Evolutionary conservation across 2,888 invertebrate species (phyloP).

Genomic region (Dolichomitus sp.): DNA sequence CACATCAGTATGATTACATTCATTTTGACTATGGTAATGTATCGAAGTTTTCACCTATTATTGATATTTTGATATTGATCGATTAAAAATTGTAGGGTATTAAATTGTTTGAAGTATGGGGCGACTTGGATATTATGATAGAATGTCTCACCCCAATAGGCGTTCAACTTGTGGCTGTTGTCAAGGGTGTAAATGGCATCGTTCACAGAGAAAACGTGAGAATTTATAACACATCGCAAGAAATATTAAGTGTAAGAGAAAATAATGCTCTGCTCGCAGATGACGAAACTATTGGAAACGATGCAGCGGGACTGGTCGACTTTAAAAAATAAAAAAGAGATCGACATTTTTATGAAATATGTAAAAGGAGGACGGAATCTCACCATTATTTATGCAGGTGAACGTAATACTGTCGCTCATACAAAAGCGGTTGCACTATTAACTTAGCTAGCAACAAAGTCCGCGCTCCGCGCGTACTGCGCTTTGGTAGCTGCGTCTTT

Average conservation of each 20-base stretch:
- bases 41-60: neutral
- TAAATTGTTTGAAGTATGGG: neutral
- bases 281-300: neutral
- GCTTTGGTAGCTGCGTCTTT: too few relatives aligned
- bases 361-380: neutral
- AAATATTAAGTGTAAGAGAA: neutral
- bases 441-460: too few relatives aligned
- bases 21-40: neutral
- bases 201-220: neutral
- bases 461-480: too few relatives aligned
- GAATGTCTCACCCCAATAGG: neutral
- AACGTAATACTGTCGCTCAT: neutral
- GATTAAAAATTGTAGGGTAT: neutral
- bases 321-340: neutral
- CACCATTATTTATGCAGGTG: neutral
- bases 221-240: neutral
- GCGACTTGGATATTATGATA: too few relatives aligned
- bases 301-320: neutral
- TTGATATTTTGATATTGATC: neutral
- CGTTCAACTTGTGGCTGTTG: neutral
- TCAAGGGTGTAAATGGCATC: neutral
- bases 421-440: neutral
- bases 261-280: neutral
- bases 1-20: too few relatives aligned
- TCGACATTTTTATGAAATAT: neutral